Base-by-base conservation (phyloP, 2,113 vertebrate genomes). In the Neomonachus schauinslandi region DNA sequence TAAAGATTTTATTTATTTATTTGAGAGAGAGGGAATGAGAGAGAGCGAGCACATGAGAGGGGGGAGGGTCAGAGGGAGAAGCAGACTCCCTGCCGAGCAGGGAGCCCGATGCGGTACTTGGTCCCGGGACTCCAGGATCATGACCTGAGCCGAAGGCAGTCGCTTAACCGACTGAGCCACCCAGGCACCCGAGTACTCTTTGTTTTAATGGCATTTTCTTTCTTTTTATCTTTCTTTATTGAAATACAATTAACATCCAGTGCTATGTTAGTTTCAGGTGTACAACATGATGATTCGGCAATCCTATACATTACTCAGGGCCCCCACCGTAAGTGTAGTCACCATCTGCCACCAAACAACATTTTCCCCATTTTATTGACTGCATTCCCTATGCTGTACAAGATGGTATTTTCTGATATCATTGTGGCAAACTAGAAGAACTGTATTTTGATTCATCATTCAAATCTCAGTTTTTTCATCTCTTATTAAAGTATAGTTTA, bases 401-500 rank as follows among this genome's bases (percentile, higher is more conserved):
- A 49, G 22, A 69, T 19, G 57, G 24, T 71, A 69, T 91, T 92
- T 97, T 95, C 63, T 94, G 81, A 88, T 39, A 6, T 53, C 65
- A 46, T 11, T 63, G 18, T 55, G 26, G 55, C 46, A 91, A 95
- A 82, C 42, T 76, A 55, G 49, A 96, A 93, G 72, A 69, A 86
- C 1, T 85, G 19, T 39, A 72, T 67, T 84, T 95, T 69, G 69
- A 83, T 57, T 65, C 26, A 63, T 55, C 53, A 49, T 93, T 93
- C 46, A 77, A 69, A 92, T 49, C 26, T 49, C n/a, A 12, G 22
- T 49, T 80, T 87, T 69, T 80, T 24, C 33, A 55, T 16, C 15
- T 89, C 53, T 80, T 49, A 79, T 71, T 81, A 71, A 97, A 95
- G 85, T n/a, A 81, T 16, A 83, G 67, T 59, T 91, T 63, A 94